phyloP scores from a whole-genome alignment of 2,888 invertebrate species.

The Lamellibrachia satsuma region DNA sequence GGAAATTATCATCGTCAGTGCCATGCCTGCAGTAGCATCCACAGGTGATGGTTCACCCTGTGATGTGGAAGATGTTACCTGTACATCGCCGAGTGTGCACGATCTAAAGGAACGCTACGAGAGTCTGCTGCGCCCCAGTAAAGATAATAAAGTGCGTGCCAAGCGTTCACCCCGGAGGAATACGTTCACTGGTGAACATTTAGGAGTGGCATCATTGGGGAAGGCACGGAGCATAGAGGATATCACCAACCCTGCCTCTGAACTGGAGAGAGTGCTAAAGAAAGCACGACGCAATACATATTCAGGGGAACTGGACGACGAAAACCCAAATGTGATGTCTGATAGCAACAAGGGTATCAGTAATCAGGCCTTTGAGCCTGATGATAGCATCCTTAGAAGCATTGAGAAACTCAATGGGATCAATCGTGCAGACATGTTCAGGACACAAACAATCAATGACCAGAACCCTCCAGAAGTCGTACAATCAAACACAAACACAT shows the following conservation, averaged over 20 bases:
- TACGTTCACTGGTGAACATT: background rate
- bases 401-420: background rate
- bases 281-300: background rate
- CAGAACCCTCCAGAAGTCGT: background rate
- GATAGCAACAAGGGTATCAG: background rate
- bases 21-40: background rate
- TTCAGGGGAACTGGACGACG: background rate
- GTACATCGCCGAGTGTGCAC: background rate
- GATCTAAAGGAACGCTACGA: background rate
- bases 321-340: background rate
- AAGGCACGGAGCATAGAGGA: background rate
- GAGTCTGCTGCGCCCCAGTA: background rate
- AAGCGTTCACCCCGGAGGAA: background rate
- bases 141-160: background rate
- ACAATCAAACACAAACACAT: background rate
- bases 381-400: background rate
- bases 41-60: background rate
- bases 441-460: background rate
- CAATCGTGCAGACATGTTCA: background rate
- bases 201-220: background rate
- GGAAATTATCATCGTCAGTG: background rate
- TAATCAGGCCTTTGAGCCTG: background rate
- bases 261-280: background rate
- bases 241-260: background rate
- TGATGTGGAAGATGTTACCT: background rate